Evolutionary conservation across 2,113 vertebrate species (phyloP), one percentile per base, ranked within the genome.

Genomic region (Lepus europaeus): DNA sequence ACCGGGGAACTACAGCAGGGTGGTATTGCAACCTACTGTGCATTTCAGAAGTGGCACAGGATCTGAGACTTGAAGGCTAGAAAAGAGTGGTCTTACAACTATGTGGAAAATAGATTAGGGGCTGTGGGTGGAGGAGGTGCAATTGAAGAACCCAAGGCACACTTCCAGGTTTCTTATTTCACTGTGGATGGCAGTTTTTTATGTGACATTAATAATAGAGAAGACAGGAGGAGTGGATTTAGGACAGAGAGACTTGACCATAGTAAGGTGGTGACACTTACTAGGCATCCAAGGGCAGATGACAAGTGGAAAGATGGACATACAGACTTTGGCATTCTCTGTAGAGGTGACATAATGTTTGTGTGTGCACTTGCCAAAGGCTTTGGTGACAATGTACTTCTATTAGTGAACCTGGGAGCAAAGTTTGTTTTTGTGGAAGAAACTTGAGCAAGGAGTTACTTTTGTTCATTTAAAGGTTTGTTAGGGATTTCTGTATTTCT

Each of bases 401-500:
- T 25, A 6, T 61, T 74, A 92, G 5, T 33, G 68, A 91, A n/a
- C 36, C 14, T 87, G 66, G 16, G 19, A 72, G 6, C 9, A 70
- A 79, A 89, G 9, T 77, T 72, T 83, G 9, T 64, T 92, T 91
- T 69, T 86, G 22, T 74, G 69, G 16, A 73, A 45, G 36, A 77
- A 83, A 22, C 13, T 9, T 33, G 27, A 92, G 27, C 2, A 29
- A 25, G 4, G 31, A 51, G 17, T 49, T 89, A 73, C n/a, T 70
- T 5, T 10, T 89, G 1, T 76, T 80, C 72, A 8, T 86, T 90
- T 93, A 85, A 94, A 59, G 7, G 1, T 23, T 77, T 84, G 29
- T 89, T 90, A 80, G 36, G n/a, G 33, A 66, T 87, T 93, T 19
- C 5, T 39, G 0, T 14, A 19, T 92, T 96, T 86, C 49, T 89